A percentile compares a stretch with the other conserved stretches of the same genome.
These are phyloP conservation scores for Scolopax rusticola DNA, from an alignment of 2,797 vertebrate genomes.

Conservation along the genomic window DNA sequence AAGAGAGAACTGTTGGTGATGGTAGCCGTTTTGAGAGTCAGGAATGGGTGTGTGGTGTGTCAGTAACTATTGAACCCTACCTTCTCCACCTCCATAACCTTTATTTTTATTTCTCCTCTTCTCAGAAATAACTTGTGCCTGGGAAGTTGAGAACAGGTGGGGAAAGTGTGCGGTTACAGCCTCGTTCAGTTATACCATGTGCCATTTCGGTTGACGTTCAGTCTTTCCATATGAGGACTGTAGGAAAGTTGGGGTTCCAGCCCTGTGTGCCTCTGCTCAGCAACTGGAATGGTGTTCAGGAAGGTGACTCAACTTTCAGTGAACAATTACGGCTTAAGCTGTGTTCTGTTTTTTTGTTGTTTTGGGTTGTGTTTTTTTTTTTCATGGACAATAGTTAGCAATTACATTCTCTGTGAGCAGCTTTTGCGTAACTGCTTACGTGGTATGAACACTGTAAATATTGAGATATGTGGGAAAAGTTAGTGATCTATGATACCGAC, in stretches of 20 bases:
- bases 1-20: not conserved
- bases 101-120: not conserved
- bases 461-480: not conserved
- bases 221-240: rapidly evolving
- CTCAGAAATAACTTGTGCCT: not conserved
- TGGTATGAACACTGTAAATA: not conserved
- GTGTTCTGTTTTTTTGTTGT: not conserved
- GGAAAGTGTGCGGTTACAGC: not conserved
- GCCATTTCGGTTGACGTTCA: not conserved
- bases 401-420: not conserved
- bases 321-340: not conserved
- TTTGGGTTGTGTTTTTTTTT: not conserved
- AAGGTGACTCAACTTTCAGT: not conserved
- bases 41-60: not conserved
- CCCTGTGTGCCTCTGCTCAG: not conserved
- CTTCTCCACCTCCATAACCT: not conserved
- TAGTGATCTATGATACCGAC: not conserved
- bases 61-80: not conserved
- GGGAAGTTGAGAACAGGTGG: not conserved
- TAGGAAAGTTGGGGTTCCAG: not conserved
- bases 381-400: not conserved
- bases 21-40: not conserved
- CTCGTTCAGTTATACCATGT: not conserved
- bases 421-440: not conserved
- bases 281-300: not conserved